phyloP scores from a whole-genome alignment of 2,797 vertebrate genomes.

The Tokudaia muenninki region DNA sequence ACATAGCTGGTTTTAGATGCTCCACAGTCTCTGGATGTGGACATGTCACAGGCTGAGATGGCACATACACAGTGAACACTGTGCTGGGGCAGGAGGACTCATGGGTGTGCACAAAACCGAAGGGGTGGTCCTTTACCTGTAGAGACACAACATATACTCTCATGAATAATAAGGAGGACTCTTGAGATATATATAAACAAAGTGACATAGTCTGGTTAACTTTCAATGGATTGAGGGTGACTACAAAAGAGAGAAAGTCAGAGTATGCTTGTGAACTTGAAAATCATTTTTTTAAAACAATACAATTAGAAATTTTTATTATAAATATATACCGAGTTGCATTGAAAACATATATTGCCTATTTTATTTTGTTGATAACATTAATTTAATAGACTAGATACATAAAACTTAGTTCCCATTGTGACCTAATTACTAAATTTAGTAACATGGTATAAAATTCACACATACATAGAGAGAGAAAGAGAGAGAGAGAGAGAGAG shows the following conservation, averaged over 20 bases:
- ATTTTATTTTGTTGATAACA: neutral
- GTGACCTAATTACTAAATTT: neutral
- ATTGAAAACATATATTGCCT: neutral
- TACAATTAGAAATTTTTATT: neutral
- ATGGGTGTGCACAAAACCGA: no score
- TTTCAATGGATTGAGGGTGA: neutral
- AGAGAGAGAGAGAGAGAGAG: no score
- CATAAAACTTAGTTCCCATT: neutral
- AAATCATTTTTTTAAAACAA: neutral
- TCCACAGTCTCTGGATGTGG: fast-evolving
- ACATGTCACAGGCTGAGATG: neutral
- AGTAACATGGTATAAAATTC: neutral
- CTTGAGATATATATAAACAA: neutral
- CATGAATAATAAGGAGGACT: neutral
- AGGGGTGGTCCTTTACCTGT: fast-evolving
- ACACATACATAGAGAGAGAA: no score
- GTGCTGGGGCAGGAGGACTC: neutral
- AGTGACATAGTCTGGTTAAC: neutral
- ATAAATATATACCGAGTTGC: neutral
- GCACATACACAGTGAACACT: fast-evolving
- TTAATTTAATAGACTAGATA: neutral
- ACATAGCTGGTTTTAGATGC: neutral
- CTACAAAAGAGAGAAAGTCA: neutral
- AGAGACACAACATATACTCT: fast-evolving
- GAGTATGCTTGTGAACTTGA: neutral